Percentiles rank a stretch among this genome's conserved stretches.
phyloP scores from a whole-genome alignment of 2,888 invertebrate genomes.

The Oscheius onirici region DNA sequence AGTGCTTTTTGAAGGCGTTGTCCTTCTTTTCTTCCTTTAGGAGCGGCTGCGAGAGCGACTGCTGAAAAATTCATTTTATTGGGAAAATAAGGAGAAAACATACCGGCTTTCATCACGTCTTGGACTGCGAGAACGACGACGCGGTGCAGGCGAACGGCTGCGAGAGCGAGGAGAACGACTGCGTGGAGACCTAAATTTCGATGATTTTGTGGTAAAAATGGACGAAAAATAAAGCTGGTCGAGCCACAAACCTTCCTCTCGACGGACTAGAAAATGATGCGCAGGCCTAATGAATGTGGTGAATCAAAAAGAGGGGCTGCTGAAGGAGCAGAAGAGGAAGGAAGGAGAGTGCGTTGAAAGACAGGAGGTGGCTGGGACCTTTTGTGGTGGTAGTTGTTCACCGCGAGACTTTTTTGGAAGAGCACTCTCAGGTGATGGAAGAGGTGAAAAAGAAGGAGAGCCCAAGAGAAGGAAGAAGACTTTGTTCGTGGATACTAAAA shows the following conservation, averaged over 20 bases:
- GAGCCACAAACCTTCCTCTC: neutral
- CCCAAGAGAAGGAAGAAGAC: conserved; percentile 2
- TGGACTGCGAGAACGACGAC: conserved; percentile 31
- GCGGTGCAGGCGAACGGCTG: conserved; percentile 33
- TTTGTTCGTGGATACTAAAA: neutral
- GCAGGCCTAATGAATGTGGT: too few relatives aligned
- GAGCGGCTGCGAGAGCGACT: conserved; percentile 31
- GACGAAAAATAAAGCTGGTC: neutral
- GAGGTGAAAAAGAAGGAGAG: neutral
- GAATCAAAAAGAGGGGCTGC: neutral
- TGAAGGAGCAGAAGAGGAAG: neutral
- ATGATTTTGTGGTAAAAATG: neutral
- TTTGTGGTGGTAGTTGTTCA: neutral
- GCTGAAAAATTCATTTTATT: conserved; percentile 15
- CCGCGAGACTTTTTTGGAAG: neutral
- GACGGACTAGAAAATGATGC: too few relatives aligned
- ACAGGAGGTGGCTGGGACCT: neutral
- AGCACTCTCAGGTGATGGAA: neutral
- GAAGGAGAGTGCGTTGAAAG: neutral
- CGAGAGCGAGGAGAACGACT: conserved; percentile 34
- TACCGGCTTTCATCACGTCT: conserved; percentile 30
- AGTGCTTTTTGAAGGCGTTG: neutral
- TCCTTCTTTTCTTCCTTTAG: neutral
- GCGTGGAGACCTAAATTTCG: neutral
- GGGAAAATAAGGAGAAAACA: neutral